A percentile compares a stretch with the other conserved stretches of the same genome.
Conservation (phyloP, 2,113 vertebrate genomes). For the Paracanthobrama guichenoti region DNA sequence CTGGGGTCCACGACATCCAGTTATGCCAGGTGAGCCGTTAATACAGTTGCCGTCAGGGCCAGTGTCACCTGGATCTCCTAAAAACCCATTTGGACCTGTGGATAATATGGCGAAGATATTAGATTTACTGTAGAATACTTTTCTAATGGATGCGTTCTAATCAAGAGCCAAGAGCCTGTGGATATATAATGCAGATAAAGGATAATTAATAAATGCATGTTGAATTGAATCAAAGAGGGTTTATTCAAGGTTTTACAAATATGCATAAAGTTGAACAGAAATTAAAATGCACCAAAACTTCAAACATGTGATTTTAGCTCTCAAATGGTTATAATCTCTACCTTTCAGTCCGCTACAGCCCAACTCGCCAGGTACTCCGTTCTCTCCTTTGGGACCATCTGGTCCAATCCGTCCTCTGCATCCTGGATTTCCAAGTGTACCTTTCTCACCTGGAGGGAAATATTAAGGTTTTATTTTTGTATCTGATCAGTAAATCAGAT, state of each 20-base stretch:
- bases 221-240: not conserved
- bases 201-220: not conserved
- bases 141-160: not conserved
- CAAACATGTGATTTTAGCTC: too few species aligned
- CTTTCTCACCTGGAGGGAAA: conserved; percentile 56
- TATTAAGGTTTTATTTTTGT: not conserved
- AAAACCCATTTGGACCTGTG: conserved; percentile 63
- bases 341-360: conserved; percentile 64
- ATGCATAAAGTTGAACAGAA: not conserved
- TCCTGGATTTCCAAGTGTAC: conserved; percentile 58
- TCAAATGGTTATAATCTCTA: conserved; percentile 35
- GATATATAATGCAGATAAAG: not conserved
- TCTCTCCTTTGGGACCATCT: conserved; percentile 68
- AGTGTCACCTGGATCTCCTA: conserved; percentile 66
- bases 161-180: not conserved
- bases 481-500: not conserved
- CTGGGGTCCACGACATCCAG: conserved; percentile 60
- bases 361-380: conserved; percentile 59
- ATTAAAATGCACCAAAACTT: not conserved
- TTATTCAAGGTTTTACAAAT: not conserved
- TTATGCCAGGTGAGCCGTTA: conserved; percentile 62
- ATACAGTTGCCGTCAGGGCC: conserved; percentile 66
- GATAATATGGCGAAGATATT: not conserved
- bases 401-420: conserved; percentile 49
- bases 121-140: not conserved